Evolutionary conservation across 35 echinoderm and acorn worm species (phyloP).

Genomic region (Strongylocentrotus purpuratus): DNA sequence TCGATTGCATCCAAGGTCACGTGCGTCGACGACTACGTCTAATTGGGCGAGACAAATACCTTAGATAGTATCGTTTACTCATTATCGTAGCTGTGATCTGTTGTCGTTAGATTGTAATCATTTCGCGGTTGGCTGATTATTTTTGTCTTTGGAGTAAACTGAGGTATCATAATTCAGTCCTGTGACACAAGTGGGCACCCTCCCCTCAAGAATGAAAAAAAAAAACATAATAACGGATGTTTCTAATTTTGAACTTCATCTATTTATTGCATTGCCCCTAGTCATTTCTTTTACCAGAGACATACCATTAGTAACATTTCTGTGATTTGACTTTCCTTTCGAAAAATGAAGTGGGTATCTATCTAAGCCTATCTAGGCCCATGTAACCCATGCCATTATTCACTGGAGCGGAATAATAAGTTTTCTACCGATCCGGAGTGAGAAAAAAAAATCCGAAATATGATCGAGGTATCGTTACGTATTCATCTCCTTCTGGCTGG

Average conservation of each 20-base stretch:
- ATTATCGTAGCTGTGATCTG: not conserved
- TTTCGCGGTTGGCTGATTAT: not conserved
- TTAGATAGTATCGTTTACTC: not conserved
- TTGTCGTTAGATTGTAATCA: slow-evolving; percentile 12
- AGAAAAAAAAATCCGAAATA: no score
- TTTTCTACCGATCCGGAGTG: no score
- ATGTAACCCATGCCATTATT: no score
- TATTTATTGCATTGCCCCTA: not conserved
- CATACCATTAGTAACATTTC: no score
- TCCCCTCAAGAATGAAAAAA: not conserved
- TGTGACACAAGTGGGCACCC: not conserved
- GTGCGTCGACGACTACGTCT: not conserved
- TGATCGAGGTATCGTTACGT: no score
- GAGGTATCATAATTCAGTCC: not conserved
- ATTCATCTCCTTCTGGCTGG: no score
- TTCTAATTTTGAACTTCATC: not conserved
- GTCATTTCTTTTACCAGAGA: no score
- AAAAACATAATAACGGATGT: not conserved
- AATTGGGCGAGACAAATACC: slow-evolving; percentile 7
- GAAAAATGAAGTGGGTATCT: no score
- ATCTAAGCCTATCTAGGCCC: no score
- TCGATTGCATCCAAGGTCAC: slow-evolving; percentile 8
- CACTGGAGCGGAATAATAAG: no score
- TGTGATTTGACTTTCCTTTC: no score
- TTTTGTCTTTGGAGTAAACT: not conserved